A percentile compares a stretch with the other conserved stretches of the same genome.
phyloP scores from a whole-genome alignment of 1,140 invertebrate genomes.

The Ericerus pela region DNA sequence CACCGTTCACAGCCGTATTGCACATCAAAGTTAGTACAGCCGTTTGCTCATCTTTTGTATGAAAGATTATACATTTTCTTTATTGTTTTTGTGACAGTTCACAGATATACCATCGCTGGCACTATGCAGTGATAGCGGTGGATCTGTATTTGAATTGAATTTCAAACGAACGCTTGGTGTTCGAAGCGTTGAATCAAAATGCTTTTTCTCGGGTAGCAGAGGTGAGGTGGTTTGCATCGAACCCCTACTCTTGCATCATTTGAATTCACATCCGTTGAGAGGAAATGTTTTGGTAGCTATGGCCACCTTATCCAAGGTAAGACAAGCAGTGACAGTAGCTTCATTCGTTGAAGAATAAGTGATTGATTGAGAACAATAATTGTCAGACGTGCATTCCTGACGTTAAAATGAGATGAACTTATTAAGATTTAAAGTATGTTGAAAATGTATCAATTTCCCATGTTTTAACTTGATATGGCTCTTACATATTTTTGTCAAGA shows the following conservation, averaged over 20 bases:
- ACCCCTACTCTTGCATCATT: constrained; percentile 54
- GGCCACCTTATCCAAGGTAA: constrained; percentile 79
- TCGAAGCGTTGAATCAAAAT: constrained; percentile 70
- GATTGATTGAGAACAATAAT: no score
- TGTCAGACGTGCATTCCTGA: no score
- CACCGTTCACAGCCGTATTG: constrained; percentile 52
- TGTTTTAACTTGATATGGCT: no score
- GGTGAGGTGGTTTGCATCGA: constrained; percentile 88
- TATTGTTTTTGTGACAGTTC: constrained; percentile 36
- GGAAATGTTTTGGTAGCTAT: constrained; percentile 72
- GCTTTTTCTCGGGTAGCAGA: constrained; percentile 80
- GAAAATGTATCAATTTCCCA: no score
- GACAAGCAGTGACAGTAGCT: no score
- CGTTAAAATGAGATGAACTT: no score
- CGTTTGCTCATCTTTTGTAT: constrained; percentile 1
- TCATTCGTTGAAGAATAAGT: no score
- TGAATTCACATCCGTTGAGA: constrained; percentile 52
- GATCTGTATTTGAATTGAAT: constrained; percentile 90
- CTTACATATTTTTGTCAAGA: no score
- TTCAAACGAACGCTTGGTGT: constrained; percentile 82
- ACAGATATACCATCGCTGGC: constrained; percentile 60
- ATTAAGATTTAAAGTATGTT: no score
- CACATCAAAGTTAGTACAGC: constrained; percentile 53
- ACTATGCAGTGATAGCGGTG: constrained; percentile 83
- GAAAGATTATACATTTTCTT: neutral